phyloP scores from a whole-genome alignment of 1,140 invertebrate species.

The Heliconius congener region DNA sequence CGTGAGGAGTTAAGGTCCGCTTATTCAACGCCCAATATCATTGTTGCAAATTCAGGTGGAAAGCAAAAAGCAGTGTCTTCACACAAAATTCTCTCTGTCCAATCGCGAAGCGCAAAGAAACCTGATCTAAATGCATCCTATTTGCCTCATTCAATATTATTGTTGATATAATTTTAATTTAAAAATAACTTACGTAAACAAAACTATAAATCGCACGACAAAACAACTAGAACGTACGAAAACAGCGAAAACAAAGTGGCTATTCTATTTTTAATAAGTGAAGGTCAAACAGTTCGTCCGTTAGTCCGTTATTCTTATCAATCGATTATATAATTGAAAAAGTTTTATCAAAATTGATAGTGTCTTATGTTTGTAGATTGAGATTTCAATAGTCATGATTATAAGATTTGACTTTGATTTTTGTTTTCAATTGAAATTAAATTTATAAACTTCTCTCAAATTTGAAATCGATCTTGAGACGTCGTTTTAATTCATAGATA shows the following conservation, averaged over 20 bases:
- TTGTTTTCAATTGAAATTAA: too few species aligned
- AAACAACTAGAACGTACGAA: constrained; percentile 19
- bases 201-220: neutral
- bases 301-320: neutral
- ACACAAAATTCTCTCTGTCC: neutral
- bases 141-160: neutral
- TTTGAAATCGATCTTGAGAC: too few species aligned
- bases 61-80: neutral
- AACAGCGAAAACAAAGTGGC: constrained; percentile 4
- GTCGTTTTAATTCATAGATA: too few species aligned
- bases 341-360: constrained; percentile 7
- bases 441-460: too few species aligned
- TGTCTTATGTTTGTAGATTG: too few species aligned
- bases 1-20: too few species aligned
- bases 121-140: neutral
- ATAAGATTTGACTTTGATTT: too few species aligned
- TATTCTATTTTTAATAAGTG: neutral
- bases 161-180: neutral
- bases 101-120: neutral
- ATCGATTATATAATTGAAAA: neutral
- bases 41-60: too few species aligned
- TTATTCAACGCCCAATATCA: too few species aligned
- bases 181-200: neutral
- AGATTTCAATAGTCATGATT: too few species aligned
- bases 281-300: neutral